Evolutionary conservation across 2,888 invertebrate species (phyloP), one percentile per base, ranked within the genome.

Genomic region (Scelioninae gen. 1): DNA sequence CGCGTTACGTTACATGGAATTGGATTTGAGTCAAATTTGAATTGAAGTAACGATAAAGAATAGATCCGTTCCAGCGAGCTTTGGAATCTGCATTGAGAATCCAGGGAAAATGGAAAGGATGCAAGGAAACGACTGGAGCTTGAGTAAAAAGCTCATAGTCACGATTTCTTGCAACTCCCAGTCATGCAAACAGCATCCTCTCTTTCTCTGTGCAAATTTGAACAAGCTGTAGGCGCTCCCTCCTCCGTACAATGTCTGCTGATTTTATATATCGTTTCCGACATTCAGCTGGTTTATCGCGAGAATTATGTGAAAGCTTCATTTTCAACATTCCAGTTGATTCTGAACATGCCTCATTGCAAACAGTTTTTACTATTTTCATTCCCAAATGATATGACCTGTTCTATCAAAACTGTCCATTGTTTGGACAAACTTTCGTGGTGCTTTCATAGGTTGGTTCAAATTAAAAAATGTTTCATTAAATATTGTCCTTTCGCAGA

Each of bases 91-190:
- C 69, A 29, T 49, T 63, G 75, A n/a, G 71, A 62, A 72, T 79
- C 45, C 56, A 13, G 72, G 29, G 71, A 71, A 76, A 71, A 76
- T 71, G 77, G 60, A 45, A 68, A 77, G 76, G 65, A 68, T 56
- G 77, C 74, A 63, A 82, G 78, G 77, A 82, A 76, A 55, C 66
- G 66, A 51, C 56, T 13, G 66, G 55, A 53, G 79, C 79, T 65
- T 51, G 65, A 82, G 83, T 66, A 66, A 72, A 83, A 69, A 82
- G 83, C 83, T 75, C 75, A 60, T 68, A 72, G 82, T 77, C 68
- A 55, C 76, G 82, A 78, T 74, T 72, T 72, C 66, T 77, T 43
- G 82, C 58, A 56, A 76, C 76, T 71, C 45, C 7, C 63, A 77
- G 77, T 71, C 77, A 78, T 69, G 74, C 82, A 77, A 82, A 82